Conservation (phyloP, 2,113 vertebrate genomes). For the Semnornis frantzii region DNA sequence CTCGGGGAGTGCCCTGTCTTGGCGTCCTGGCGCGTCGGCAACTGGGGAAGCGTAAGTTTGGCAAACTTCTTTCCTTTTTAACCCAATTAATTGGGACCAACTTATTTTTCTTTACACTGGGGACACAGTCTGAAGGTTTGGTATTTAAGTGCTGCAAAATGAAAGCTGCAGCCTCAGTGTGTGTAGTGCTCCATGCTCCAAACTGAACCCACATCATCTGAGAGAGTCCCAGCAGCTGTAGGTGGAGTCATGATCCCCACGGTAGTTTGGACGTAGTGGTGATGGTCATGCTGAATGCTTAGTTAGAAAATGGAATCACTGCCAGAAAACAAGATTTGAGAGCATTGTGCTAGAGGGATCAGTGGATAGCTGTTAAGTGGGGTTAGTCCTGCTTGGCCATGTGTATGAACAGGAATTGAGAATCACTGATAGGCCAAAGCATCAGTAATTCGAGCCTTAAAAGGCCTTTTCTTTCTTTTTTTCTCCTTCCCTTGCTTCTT, state of each 20-base stretch:
- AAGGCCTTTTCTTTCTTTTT: neutral
- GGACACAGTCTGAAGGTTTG: neutral
- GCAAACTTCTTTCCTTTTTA: neutral
- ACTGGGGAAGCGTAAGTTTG: conserved; percentile 90
- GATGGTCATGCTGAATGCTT: neutral
- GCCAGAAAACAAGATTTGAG: neutral
- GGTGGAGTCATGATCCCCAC: neutral
- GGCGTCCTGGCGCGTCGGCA: conserved; percentile 88
- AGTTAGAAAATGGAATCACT: neutral
- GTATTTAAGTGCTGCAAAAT: neutral
- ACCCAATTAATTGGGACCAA: fast-evolving
- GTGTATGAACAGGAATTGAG: neutral
- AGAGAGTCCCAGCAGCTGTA: neutral
- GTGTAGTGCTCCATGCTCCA: neutral
- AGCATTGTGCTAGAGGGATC: neutral
- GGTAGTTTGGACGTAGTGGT: neutral
- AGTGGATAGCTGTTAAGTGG: neutral
- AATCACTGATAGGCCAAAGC: neutral
- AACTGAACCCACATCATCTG: fast-evolving
- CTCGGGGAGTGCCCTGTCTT: conserved; percentile 79
- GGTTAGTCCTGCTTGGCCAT: neutral
- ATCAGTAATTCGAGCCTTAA: neutral
- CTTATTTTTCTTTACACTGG: fast-evolving
- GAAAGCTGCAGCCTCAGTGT: neutral
- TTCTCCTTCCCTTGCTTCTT: neutral